Conservation (phyloP, 2,113 vertebrate species). For the Pteropus alecto region DNA sequence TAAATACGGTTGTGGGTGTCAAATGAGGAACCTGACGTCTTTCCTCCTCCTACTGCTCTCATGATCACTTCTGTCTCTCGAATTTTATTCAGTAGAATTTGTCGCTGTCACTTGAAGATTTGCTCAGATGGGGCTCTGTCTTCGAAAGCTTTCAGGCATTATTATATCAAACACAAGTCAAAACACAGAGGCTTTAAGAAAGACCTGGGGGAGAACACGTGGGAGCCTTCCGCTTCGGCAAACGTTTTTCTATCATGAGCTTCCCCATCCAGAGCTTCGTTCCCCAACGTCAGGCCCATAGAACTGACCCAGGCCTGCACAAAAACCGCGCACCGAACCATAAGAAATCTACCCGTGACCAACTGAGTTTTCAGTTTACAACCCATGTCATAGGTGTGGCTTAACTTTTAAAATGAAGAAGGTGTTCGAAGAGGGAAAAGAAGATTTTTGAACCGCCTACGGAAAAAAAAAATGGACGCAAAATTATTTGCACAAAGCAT, state of each 20-base stretch:
- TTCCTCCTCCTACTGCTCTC: accelerated
- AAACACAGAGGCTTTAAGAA: background rate
- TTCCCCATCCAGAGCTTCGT: background rate
- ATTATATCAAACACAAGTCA: background rate
- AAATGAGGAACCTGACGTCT: accelerated
- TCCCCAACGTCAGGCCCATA: background rate
- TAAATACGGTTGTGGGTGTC: accelerated
- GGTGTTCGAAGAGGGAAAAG: background rate
- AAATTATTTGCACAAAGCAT: conserved; percentile 84
- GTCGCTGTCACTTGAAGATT: background rate
- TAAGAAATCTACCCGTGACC: conserved; percentile 8
- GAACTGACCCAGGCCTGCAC: background rate
- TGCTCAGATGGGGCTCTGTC: background rate
- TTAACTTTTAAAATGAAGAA: conserved; percentile 40
- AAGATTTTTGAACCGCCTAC: background rate
- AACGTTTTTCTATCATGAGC: background rate
- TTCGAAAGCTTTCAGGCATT: background rate
- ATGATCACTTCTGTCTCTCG: background rate
- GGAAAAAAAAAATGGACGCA: conserved; percentile 78
- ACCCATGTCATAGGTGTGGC: background rate
- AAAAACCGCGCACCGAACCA: background rate
- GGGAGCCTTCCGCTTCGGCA: too few relatives aligned
- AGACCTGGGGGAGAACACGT: too few relatives aligned
- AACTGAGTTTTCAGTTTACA: background rate
- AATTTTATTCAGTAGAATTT: background rate